Evolutionary conservation across 1,140 invertebrate genomes (phyloP).

Genomic region (Lithobius niger): DNA sequence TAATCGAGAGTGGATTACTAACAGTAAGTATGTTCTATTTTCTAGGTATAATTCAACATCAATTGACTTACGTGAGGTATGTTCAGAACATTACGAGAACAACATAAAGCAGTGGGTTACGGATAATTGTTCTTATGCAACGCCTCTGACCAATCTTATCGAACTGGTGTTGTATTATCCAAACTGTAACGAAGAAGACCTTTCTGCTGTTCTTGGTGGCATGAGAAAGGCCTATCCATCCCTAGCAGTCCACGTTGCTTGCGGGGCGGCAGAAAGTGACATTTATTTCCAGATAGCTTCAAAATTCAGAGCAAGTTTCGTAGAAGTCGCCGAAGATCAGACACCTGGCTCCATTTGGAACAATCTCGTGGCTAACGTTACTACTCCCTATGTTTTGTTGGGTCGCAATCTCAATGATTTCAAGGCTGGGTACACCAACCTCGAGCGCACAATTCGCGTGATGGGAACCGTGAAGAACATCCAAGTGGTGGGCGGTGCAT

Average conservation of each 20-base stretch:
- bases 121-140: no score
- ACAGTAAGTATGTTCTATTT: no score
- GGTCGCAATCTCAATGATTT: conserved; percentile 19
- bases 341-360: conserved; percentile 18
- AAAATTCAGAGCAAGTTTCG: background rate
- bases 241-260: background rate
- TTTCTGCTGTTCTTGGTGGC: background rate
- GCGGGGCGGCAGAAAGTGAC: background rate
- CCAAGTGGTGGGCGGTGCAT: conserved; percentile 22
- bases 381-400: conserved; percentile 25
- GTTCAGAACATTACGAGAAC: no score
- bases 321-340: no score
- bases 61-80: no score
- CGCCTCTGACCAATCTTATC: no score
- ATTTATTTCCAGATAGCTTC: background rate
- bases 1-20: no score
- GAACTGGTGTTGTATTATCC: no score
- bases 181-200: no score
- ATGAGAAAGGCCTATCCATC: background rate
- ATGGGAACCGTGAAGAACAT: conserved; percentile 16
- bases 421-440: conserved; percentile 13
- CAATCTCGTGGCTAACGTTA: conserved; percentile 14
- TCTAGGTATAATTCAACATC: no score
- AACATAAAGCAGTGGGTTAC: no score
- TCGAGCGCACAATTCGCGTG: conserved; percentile 26